Base-by-base conservation (phyloP, 2,888 invertebrate genomes). In the Lasioglossum marginatum region DNA sequence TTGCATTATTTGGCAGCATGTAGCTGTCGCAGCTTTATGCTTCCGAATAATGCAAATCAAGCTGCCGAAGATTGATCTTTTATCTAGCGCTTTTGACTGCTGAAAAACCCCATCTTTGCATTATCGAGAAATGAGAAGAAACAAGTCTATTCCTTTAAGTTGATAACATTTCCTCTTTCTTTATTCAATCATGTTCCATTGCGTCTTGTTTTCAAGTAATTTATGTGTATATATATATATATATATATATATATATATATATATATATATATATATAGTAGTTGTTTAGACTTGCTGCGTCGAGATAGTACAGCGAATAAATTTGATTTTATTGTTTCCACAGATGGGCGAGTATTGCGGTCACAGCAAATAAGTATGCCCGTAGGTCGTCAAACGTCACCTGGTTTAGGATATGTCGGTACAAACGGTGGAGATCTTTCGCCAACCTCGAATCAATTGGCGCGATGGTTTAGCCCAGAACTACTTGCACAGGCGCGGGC, bases 381-480 rank as follows among this genome's bases (percentile, higher is more conserved):
- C 19, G 92, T 95, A 19, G 94, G 94, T 60, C 92, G 93, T 52
- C 95, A 94, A 88, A 87, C 92, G 34, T 95, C 95, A 19, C 93
- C 95, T 0, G 94, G 94, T 57, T 89, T 94, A 34, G 92, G 93
- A 80, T 93, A 92, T 70, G 91, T 94, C 87, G 92, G 93, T 31
- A 93, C 92, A 70, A 95, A 97, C 88, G 97, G 96, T 81, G 96
- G 96, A 86, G 96, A 96, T 76, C 94, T 97, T 77, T 96, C 97
- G 91, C 97, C 97, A 48, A 97, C 97, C 27, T 96, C 96, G 90
- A 98, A 98, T 96, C 98, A 98, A 95, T 96, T 98, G 89, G 97
- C 98, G 23, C 97, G 98, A 93, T 98, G 98, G 98, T 98, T 98
- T 96, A 97, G 97, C 37, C 98, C 98, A 0, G 98, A 98, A 95